These are phyloP conservation scores for Deroplatys truncata DNA, from an alignment of 2,888 invertebrate species.

Conservation along the genomic window DNA sequence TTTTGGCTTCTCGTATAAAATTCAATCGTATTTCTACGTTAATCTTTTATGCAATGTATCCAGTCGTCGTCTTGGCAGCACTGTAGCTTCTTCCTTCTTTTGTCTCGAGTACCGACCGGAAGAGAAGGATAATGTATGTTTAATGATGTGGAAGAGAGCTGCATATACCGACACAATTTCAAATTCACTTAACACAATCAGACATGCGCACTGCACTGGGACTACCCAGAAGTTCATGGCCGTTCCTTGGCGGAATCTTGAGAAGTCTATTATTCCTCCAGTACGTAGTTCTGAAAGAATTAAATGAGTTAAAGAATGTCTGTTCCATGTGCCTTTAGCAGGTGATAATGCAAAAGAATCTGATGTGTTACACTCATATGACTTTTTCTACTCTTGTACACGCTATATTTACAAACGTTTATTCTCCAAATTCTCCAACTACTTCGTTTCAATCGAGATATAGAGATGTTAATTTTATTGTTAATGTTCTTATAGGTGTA, in stretches of 20 bases:
- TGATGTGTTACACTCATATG: too few relatives aligned
- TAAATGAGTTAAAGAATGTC: too few relatives aligned
- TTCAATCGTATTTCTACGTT: neutral
- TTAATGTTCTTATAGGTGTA: too few relatives aligned
- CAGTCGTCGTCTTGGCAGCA: neutral
- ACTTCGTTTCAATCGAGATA: too few relatives aligned
- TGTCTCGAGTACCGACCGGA: neutral
- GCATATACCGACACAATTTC: neutral
- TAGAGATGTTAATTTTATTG: too few relatives aligned
- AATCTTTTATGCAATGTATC: neutral
- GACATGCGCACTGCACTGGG: neutral
- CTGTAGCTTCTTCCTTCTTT: neutral
- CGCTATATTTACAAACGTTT: too few relatives aligned
- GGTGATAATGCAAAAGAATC: too few relatives aligned
- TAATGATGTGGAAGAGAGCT: neutral
- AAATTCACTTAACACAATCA: neutral
- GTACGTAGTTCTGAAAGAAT: too few relatives aligned
- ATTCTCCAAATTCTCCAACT: too few relatives aligned
- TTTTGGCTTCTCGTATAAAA: neutral
- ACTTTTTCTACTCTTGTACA: too few relatives aligned
- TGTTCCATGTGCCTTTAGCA: too few relatives aligned
- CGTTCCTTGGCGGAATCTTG: neutral
- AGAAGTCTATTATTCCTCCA: neutral
- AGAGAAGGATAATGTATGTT: neutral
- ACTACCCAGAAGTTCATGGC: neutral